Evolutionary conservation across 1,140 invertebrate species (phyloP), one percentile per base, ranked within the genome.

Genomic region (Drosophila prosaltans): DNA sequence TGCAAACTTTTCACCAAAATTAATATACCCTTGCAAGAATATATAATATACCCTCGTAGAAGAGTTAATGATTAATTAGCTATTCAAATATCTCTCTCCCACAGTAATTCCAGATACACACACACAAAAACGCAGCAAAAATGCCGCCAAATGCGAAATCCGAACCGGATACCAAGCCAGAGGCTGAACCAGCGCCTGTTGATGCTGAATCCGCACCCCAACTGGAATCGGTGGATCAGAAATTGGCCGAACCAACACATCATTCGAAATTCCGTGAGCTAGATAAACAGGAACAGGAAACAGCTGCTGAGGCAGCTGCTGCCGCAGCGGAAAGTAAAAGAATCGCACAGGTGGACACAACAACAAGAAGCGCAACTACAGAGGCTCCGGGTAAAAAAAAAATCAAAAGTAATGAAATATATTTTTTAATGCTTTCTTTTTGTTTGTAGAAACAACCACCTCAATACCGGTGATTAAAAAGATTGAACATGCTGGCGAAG

Each of bases 91-190:
- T 16, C 16, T 16, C 16, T 16, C 16, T 16, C 16, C 16, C 66
- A 0, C 39, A 88, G 76, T 51, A 51, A 51, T 9, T 21, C 45
- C 21, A 11, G 66, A 60, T 32, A 39, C 57, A 59, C 57, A 59
- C 68, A 72, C 16, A 16, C 16, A 84, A 85, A 72, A 51, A 51
- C 7, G 45, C 45, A 51, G 86, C 74, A 66, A 78, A 85, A 72
- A 91, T 91, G 90, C 82, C 90, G 70, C 90, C 90, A 91, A 91
- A 91, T 72, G 59, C 82, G 64, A 89, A 82, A 73, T 69, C 79
- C 71, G 80, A 90, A 74, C 28, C 79, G 69, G 74, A 77, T 51
- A 65, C 80, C 59, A 85, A 80, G 60, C 62, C 79, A 77, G 80
- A 86, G 61, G 62, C 69, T 58, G 82, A 85, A 48, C 69, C 83